These are phyloP conservation scores for Archips xylosteana DNA, from an alignment of 2,888 invertebrate genomes.

Conservation along the genomic window DNA sequence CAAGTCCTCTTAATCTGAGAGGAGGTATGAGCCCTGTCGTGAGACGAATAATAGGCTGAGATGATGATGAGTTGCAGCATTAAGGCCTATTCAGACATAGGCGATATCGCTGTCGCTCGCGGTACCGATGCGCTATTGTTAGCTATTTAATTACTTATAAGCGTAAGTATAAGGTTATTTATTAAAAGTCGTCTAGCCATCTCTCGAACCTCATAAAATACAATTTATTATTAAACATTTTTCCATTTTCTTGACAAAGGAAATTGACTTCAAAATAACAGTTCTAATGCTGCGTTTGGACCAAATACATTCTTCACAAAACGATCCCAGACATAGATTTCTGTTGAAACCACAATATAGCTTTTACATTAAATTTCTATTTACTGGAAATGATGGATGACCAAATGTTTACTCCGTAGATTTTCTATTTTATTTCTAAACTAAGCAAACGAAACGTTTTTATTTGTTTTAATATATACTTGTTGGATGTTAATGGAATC, in stretches of 20 bases:
- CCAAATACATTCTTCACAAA: constrained; percentile 1
- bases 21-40: too few relatives aligned
- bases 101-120: too few relatives aligned
- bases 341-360: constrained; percentile 10
- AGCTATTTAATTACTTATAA: too few relatives aligned
- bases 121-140: too few relatives aligned
- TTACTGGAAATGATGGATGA: constrained; percentile 8
- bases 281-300: background rate
- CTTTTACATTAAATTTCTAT: constrained; percentile 5
- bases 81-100: too few relatives aligned
- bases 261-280: background rate
- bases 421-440: constrained; percentile 10
- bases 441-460: background rate
- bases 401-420: background rate
- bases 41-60: too few relatives aligned
- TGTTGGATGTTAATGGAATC: background rate
- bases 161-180: too few relatives aligned
- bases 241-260: constrained; percentile 5
- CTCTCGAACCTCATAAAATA: background rate
- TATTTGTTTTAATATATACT: background rate
- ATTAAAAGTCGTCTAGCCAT: background rate
- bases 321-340: background rate
- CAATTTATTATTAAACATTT: background rate
- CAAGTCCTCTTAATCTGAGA: too few relatives aligned
- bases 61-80: too few relatives aligned